Percentiles rank a stretch among this genome's conserved stretches.
These are phyloP conservation scores for Fragum fragum DNA, from an alignment of 2,888 invertebrate genomes.

Conservation along the genomic window DNA sequence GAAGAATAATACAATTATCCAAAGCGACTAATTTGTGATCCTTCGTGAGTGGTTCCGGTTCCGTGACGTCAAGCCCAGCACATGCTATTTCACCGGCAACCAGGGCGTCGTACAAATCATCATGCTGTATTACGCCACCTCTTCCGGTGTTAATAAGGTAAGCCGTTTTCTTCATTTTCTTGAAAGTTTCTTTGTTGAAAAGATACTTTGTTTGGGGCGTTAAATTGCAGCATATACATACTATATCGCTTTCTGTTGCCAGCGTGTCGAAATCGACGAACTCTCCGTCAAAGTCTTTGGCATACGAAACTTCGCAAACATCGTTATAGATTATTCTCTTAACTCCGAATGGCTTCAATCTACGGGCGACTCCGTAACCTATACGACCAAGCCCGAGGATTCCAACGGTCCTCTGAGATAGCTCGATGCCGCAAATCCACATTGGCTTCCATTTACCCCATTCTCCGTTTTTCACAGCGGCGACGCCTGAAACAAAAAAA, in stretches of 20 bases:
- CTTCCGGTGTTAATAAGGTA: conserved; percentile 95
- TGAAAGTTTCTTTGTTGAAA: conserved; percentile 93
- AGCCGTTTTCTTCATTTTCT: conserved; percentile 94
- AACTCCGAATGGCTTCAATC: conserved; percentile 79
- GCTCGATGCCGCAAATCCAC: conserved; percentile 95
- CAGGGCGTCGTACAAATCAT: conserved; percentile 92
- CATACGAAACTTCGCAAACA: conserved; percentile 76
- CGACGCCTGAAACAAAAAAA: conserved; percentile 71
- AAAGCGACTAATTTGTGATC: conserved; percentile 92
- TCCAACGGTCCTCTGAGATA: conserved; percentile 91
- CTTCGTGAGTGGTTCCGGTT: conserved; percentile 95
- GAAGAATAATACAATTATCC: conserved; percentile 93
- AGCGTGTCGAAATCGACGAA: conserved; percentile 92
- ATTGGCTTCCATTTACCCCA: conserved; percentile 96
- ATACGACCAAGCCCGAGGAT: conserved; percentile 86
- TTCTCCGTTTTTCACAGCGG: conserved; percentile 89
- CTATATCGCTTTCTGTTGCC: conserved; percentile 93
- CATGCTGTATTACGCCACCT: conserved; percentile 90
- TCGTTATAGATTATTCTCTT: conserved; percentile 75
- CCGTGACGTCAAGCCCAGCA: conserved; percentile 96
- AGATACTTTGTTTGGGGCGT: conserved; percentile 93
- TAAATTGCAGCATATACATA: conserved; percentile 93
- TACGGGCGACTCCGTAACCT: conserved; percentile 80
- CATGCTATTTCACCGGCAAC: conserved; percentile 91
- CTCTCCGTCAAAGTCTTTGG: conserved; percentile 89